phyloP scores from a whole-genome alignment of 2,888 invertebrate genomes.

The Calameuta filiformis region DNA sequence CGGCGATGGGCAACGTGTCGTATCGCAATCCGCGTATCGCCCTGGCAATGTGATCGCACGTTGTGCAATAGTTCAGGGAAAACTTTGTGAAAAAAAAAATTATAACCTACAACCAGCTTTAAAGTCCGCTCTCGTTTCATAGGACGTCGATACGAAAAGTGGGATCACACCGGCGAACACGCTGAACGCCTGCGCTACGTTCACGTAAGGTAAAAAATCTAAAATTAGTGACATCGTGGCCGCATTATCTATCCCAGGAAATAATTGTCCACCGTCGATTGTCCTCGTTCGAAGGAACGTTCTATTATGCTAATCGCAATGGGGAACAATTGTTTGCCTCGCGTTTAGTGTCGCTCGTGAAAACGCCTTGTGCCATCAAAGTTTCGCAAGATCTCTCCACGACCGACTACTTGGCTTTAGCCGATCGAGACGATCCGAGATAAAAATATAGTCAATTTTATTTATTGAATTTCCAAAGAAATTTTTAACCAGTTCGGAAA shows the following conservation, averaged over 20 bases:
- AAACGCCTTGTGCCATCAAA: neutral
- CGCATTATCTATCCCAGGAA: slow-evolving; percentile 38
- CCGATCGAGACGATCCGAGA: neutral
- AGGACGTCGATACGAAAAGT: neutral
- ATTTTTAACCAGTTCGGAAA: neutral
- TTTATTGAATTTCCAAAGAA: neutral
- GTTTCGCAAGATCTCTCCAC: neutral
- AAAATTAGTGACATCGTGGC: slow-evolving; percentile 34
- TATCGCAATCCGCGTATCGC: neutral
- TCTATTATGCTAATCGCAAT: slow-evolving; percentile 51
- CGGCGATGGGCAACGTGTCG: neutral
- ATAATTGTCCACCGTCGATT: slow-evolving; percentile 40
- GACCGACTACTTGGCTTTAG: neutral
- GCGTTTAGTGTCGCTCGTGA: neutral
- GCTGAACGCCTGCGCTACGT: neutral
- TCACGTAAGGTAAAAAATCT: slow-evolving; percentile 22
- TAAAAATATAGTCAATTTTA: neutral
- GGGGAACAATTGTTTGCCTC: slow-evolving; percentile 9
- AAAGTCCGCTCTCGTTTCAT: neutral
- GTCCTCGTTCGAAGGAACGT: slow-evolving; percentile 36
- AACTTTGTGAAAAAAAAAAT: neutral
- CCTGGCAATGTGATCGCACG: neutral
- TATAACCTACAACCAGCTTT: neutral
- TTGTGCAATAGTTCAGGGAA: neutral
- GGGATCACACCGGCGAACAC: neutral